Evolutionary conservation across 1,140 invertebrate genomes (phyloP).

Genomic region (Calephelis nemesis): DNA sequence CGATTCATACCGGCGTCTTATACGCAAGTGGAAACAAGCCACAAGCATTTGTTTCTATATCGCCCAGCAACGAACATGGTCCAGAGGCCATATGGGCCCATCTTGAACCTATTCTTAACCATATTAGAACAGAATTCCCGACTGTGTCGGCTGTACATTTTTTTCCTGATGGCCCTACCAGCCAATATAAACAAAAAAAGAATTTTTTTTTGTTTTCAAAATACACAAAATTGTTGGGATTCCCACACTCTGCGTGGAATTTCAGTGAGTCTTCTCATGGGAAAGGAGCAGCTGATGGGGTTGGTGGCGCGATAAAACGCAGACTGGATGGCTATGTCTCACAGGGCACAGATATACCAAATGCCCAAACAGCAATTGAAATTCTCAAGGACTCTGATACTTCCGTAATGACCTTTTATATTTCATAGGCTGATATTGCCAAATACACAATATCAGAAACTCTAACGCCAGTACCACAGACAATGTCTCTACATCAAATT

Average conservation of each 20-base stretch:
- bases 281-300: neutral
- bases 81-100: constrained; percentile 9
- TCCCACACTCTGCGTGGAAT: neutral
- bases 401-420: too few relatives aligned
- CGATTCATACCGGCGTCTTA: constrained; percentile 2
- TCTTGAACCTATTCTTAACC: neutral
- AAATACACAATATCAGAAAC: too few relatives aligned
- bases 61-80: neutral
- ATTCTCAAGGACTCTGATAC: too few relatives aligned
- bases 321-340: neutral
- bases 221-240: neutral
- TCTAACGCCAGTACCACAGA: neutral
- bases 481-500: neutral
- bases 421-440: too few relatives aligned
- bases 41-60: neutral
- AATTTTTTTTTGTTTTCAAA: neutral
- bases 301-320: neutral
- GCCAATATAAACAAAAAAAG: neutral
- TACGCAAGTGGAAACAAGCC: constrained; percentile 3
- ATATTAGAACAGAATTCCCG: neutral
- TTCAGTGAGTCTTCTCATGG: neutral
- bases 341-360: neutral
- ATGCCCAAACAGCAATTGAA: too few relatives aligned
- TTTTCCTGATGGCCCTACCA: too few relatives aligned
- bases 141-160: neutral